These are phyloP conservation scores for Tipula vernalis DNA, from an alignment of 2,888 invertebrate genomes.

Conservation along the genomic window DNA sequence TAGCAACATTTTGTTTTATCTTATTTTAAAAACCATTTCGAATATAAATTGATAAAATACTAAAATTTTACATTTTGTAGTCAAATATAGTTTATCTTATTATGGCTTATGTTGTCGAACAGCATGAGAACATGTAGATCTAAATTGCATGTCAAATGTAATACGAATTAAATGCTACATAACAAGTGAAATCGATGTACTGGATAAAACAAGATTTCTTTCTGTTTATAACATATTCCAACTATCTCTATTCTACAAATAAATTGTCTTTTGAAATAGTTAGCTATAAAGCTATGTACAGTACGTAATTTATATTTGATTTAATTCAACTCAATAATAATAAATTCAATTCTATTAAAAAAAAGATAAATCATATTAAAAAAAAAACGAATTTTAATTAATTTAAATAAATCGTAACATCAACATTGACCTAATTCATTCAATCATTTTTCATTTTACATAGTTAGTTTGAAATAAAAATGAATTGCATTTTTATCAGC, in stretches of 20 bases:
- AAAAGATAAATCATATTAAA: background rate
- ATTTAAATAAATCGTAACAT: background rate
- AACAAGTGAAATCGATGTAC: background rate
- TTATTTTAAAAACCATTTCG: too few species aligned
- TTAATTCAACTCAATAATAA: background rate
- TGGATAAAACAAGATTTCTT: background rate
- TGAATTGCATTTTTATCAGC: background rate
- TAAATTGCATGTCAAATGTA: background rate
- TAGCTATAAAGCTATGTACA: background rate
- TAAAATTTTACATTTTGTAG: too few species aligned
- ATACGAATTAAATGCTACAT: background rate
- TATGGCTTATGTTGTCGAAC: background rate
- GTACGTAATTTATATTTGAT: background rate
- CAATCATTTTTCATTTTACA: background rate
- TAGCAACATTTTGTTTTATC: too few species aligned
- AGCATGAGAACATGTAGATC: background rate
- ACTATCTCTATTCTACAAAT: background rate
- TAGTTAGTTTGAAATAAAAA: background rate
- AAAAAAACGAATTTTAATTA: background rate
- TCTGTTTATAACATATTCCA: background rate
- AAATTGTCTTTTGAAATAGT: background rate
- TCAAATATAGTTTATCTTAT: background rate
- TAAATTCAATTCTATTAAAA: background rate
- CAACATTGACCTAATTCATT: background rate
- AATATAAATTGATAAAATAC: too few species aligned